Conservation (phyloP, 2,113 vertebrate species). For the Callipepla californica region DNA sequence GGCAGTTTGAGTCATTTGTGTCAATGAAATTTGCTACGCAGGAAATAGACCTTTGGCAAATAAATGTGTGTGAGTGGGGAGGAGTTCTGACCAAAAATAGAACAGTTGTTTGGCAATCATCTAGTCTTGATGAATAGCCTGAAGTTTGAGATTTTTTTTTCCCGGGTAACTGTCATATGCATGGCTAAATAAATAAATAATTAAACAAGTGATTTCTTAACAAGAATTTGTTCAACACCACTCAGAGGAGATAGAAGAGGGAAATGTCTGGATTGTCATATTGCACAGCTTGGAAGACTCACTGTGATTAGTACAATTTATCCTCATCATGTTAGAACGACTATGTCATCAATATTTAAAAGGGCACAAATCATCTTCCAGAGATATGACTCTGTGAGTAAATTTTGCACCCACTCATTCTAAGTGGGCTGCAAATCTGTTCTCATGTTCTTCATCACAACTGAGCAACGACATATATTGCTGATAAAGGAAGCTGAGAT, state of each 20-base stretch:
- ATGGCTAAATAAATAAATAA: neutral
- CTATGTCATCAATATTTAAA: conserved; percentile 33
- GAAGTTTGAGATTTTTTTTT: neutral
- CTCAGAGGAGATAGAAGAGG: neutral
- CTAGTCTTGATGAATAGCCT: neutral
- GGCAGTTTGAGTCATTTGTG: neutral
- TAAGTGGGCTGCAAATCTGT: neutral
- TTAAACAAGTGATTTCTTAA: neutral
- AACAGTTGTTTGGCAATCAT: neutral
- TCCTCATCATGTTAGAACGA: conserved; percentile 1
- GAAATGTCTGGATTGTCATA: neutral
- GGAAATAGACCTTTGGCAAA: neutral
- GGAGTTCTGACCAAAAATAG: neutral
- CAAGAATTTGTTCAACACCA: neutral
- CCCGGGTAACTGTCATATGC: neutral
- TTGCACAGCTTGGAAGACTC: neutral
- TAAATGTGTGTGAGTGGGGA: neutral
- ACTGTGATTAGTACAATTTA: conserved; percentile 4
- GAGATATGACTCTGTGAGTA: conserved; percentile 20
- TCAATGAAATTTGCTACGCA: fast-evolving
- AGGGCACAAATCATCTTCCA: conserved; percentile 30
- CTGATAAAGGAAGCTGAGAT: conserved; percentile 20
- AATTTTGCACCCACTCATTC: conserved; percentile 32
- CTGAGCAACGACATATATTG: neutral
- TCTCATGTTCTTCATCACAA: neutral